Base-by-base conservation (phyloP, 2,888 invertebrate genomes). In the Agonopterix subpropinquella region DNA sequence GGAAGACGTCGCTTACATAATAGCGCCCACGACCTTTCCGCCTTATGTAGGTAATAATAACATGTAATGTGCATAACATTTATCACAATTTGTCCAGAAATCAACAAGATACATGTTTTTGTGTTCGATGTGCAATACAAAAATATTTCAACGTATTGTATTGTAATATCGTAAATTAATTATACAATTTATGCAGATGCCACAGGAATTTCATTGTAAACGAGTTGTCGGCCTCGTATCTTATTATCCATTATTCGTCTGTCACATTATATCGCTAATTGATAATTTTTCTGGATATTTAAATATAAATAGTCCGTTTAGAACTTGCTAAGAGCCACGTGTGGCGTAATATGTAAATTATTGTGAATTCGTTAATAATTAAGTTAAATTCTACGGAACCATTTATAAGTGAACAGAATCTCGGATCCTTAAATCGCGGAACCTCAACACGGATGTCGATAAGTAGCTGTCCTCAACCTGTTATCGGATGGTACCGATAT, bases 1-100 rank as follows among this genome's bases (percentile, higher is more conserved):
- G 53, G 58, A 57, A 55, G 54, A 50, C 48, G 54, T 57, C 54
- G 56, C 52, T 79, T 80, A 78, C 69, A 74, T 82, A 80, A 80
- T 58, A 60, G 56, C 52, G 58, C 47, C 55, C 54, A 41, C 62
- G 70, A 78, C 74, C 74, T 77, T 79, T 78, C 55, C 54, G 61
- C 49, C 28, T 28, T 28, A 28, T 28, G 28, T 28, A 28, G 28
- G 28, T 28, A 28, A 28, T 28, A 28, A 28, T 11, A 9, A 4
- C 39, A 11, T 5, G 45, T 45, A 54, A 55, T 58, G 56, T 49
- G 48, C 51, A 58, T 56, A 52, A 61, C 50, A 55, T 59, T 55
- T 58, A 56, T 55, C 55, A 59, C 54, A 58, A 58, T 57, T 56
- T 55, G 52, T 55, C 50, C 55, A 48, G 51, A 51, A 56, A 65